A percentile compares a stretch with the other conserved stretches of the same genome.
phyloP scores from a whole-genome alignment of 1,140 invertebrate genomes.

The Drosophila busckii region DNA sequence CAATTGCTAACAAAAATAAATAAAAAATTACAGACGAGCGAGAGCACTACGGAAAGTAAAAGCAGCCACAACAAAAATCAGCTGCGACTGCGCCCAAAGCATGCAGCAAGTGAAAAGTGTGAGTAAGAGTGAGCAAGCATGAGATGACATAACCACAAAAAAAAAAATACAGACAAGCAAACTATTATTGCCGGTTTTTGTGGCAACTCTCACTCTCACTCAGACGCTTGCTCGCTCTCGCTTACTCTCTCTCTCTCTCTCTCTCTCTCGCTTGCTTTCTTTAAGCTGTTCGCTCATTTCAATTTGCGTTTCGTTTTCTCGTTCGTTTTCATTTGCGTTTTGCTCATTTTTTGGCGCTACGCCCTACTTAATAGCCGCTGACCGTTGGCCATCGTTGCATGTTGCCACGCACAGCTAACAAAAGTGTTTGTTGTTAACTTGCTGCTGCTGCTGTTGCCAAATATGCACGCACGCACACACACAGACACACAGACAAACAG shows the following conservation, averaged over 20 bases:
- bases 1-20: slow-evolving; percentile 4
- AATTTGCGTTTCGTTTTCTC: no score
- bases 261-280: neutral
- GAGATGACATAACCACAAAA: slow-evolving; percentile 47
- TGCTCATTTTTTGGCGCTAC: slow-evolving; percentile 45
- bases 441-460: slow-evolving; percentile 17
- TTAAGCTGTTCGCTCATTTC: slow-evolving; percentile 22
- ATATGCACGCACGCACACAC: slow-evolving; percentile 1
- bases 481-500: neutral
- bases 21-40: slow-evolving; percentile 5
- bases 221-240: neutral
- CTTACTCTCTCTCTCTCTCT: neutral
- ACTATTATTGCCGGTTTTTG: slow-evolving; percentile 27
- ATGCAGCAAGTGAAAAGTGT: no score
- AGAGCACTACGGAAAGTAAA: slow-evolving; percentile 29
- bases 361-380: slow-evolving; percentile 45
- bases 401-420: slow-evolving; percentile 29
- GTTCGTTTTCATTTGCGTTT: slow-evolving; percentile 5
- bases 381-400: slow-evolving; percentile 36
- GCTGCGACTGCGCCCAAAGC: slow-evolving; percentile 5
- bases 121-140: slow-evolving; percentile 10
- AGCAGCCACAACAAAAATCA: slow-evolving; percentile 24
- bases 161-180: no score
- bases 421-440: slow-evolving; percentile 32
- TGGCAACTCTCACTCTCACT: slow-evolving; percentile 24